Conservation (phyloP, 2,888 invertebrate species). For the Campoletis raptor region DNA sequence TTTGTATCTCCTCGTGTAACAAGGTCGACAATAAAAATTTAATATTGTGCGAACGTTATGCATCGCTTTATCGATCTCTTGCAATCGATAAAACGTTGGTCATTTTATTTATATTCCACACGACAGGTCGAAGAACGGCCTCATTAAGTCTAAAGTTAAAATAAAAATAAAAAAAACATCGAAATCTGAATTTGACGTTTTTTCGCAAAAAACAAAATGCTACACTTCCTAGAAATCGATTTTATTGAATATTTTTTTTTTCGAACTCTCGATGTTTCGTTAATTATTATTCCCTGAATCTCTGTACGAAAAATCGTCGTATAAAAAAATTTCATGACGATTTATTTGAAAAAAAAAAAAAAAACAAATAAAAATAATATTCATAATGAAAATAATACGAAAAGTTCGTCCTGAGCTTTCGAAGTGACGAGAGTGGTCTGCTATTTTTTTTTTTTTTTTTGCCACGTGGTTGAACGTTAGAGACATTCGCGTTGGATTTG, state of each 20-base stretch:
- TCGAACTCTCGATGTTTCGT: neutral
- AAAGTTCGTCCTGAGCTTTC: neutral
- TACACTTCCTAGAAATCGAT: neutral
- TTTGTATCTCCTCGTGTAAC: neutral
- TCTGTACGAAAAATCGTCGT: neutral
- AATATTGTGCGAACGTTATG: neutral
- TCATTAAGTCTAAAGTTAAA: neutral
- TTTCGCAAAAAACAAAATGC: neutral
- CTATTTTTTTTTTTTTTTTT: neutral
- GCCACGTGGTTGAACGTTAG: neutral
- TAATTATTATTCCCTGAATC: neutral
- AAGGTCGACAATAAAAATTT: neutral
- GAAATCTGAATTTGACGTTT: no score
- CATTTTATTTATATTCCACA: neutral
- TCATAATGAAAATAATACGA: neutral
- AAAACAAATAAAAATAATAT: neutral
- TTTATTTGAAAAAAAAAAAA: neutral
- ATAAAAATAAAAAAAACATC: neutral
- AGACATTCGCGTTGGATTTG: neutral
- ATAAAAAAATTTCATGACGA: neutral
- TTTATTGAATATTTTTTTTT: neutral
- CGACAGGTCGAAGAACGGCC: neutral
- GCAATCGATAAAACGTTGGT: constrained; percentile 29
- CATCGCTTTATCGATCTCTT: constrained; percentile 38
- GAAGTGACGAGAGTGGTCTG: neutral